Base-by-base conservation (phyloP, 2,888 invertebrate genomes). In the Folsomia candida region DNA sequence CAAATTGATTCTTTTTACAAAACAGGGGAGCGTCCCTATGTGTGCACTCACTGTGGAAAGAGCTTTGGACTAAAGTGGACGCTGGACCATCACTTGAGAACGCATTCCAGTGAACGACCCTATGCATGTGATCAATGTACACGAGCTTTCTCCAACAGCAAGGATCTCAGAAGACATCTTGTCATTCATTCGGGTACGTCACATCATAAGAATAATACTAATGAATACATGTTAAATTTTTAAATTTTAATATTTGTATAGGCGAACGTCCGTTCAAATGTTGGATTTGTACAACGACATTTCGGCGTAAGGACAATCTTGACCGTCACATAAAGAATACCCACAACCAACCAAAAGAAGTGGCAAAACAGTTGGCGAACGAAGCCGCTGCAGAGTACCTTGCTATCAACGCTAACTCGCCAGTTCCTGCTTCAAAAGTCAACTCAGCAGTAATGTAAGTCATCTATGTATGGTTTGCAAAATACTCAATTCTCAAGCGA, bases 221-320 rank as follows among this genome's bases (percentile, higher is more conserved):
- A 47, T 11, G 9, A 47, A 47, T 47, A 47, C 9, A 47, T 18
- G 9, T 11, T 47, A 11, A 18, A 11, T 11, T 11, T 47, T 47
- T 11, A 47, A 47, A 11, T 47, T 47, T 47, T 47, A 47, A 11
- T 47, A 11, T 47, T 80, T 70, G 83, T 83, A 66, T 81, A 90
- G 91, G 88, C 81, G 85, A 86, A 2, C 88, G 89, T 79, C 88
- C 88, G 2, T 92, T 88, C 81, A 87, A 87, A 22, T 93, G 93
- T 81, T 86, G 86, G 73, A 85, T 89, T 27, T 93, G 93, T 82
- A 86, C 86, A 47, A 88, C 88, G 9, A 86, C 86, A 51, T 92
- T 92, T 81, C 85, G 89, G 59, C 85, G 93, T 71, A 91, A 90
- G 81, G 93, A 93, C 82, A 93, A 92, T 81, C 85, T 92, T 72